Evolutionary conservation across 1,140 invertebrate species (phyloP).

Genomic region (Drosophila pallidifrons): DNA sequence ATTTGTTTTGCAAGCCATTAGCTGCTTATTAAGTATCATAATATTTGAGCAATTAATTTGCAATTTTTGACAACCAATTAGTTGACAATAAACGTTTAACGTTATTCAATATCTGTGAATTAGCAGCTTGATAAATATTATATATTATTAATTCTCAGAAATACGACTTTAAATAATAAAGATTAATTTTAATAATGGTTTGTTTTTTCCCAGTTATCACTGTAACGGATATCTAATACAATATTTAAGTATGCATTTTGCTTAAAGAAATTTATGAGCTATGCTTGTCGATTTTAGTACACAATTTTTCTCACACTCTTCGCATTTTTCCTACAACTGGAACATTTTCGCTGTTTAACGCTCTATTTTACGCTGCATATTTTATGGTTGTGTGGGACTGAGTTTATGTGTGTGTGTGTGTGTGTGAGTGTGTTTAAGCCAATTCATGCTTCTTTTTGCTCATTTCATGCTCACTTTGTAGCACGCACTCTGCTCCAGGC

Average conservation of each 20-base stretch:
- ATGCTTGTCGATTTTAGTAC: slow-evolving; percentile 29
- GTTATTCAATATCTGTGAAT: too few relatives aligned
- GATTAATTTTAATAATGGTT: too few relatives aligned
- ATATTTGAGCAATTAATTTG: too few relatives aligned
- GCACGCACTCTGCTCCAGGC: slow-evolving; percentile 9
- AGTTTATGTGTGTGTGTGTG: slow-evolving; percentile 1
- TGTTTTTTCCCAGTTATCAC: neutral
- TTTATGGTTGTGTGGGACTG: slow-evolving; percentile 28
- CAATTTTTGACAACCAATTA: too few relatives aligned
- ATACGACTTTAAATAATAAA: too few relatives aligned
- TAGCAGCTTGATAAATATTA: too few relatives aligned
- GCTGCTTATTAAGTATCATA: too few relatives aligned
- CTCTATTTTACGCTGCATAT: slow-evolving; percentile 49
- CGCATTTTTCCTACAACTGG: neutral
- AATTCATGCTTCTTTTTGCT: slow-evolving; percentile 43
- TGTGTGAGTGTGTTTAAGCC: slow-evolving; percentile 6
- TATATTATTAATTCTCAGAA: too few relatives aligned
- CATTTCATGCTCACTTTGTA: slow-evolving; percentile 61
- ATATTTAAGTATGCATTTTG: neutral
- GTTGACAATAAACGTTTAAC: too few relatives aligned
- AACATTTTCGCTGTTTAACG: slow-evolving; percentile 41
- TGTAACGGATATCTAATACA: neutral
- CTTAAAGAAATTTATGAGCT: slow-evolving; percentile 27
- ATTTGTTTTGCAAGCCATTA: neutral
- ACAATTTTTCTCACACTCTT: neutral